Evolutionary conservation across 2,113 vertebrate species (phyloP).

Genomic region (Romanogobio albipinnatus): DNA sequence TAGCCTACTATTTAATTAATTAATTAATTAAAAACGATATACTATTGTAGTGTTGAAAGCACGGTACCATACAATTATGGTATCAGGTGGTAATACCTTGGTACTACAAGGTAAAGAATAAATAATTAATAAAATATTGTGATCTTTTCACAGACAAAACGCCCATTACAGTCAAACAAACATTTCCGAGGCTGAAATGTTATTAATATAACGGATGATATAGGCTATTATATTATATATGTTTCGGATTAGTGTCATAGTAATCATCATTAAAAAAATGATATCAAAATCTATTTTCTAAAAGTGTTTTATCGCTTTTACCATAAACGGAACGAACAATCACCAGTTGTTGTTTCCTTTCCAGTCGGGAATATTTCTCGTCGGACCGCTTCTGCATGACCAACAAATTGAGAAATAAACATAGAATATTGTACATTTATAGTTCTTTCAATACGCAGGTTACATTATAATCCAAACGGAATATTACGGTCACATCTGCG

Average conservation of each 20-base stretch:
- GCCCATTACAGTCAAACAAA: neutral
- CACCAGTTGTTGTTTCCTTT: neutral
- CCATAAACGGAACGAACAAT: slow-evolving; percentile 45
- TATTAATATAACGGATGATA: neutral
- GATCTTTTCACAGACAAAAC: neutral
- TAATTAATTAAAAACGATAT: neutral
- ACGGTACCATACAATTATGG: neutral
- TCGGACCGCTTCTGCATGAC: slow-evolving; percentile 59
- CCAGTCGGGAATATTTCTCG: slow-evolving; percentile 22
- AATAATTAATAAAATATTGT: neutral
- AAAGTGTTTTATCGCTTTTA: neutral
- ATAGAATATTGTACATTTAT: no score
- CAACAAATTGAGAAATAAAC: slow-evolving; percentile 18
- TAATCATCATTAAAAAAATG: neutral
- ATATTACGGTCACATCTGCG: neutral
- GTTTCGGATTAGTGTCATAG: neutral
- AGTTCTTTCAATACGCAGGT: neutral
- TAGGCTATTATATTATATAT: neutral
- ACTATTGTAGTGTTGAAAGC: neutral
- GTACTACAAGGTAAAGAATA: neutral
- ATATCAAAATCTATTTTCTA: neutral
- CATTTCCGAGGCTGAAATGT: neutral
- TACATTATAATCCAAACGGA: neutral
- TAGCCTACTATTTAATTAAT: neutral
- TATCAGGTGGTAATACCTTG: neutral